Evolutionary conservation across 2,113 vertebrate genomes (phyloP), one percentile per base, ranked within the genome.

Genomic region (Nettapus auritus): DNA sequence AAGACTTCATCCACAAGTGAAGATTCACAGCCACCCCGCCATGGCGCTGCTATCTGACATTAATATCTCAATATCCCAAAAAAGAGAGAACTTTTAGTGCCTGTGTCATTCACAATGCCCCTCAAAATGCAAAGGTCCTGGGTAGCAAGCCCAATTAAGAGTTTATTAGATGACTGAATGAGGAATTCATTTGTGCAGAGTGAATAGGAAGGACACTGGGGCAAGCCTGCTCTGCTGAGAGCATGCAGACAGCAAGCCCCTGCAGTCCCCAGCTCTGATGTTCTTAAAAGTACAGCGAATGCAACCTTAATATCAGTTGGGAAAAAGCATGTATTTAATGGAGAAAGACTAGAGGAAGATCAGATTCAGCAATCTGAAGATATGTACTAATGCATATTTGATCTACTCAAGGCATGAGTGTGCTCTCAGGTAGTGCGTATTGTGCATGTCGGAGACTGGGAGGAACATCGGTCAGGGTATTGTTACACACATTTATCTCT

Each of bases 401-500:
- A 62, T 82, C 75, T 92, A 33, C 57, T 84, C 34, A 66, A 93
- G 62, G 60, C 60, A 71, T 62, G 68, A 63, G 34, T 21, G 38
- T 57, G 44, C 0, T 0, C 68, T 92, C 69, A 82, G 38, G 48
- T 42, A 60, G 77, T 48, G 53, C 6, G 0, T 82, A 81, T 53
- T 75, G n/a, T 67, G 38, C 38, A 8, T 38, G 52, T 77, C 86
- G 82, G 68, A 6, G 10, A 81, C 93, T 83, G 88, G 90, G 93
- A 74, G 75, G 66, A 57, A 94, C 76, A 93, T 93, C 83, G 81
- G 62, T 90, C 77, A 92, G 36, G 64, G 29, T 68, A 84, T 46
- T 79, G 93, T 92, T 86, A 88, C 64, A 68, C 66, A 29, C 71
- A 78, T 86, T 95, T 96, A 86, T 78, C 80, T 83, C 11, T 86